Evolutionary conservation across 2,888 invertebrate genomes (phyloP).

Genomic region (Osedax fenrisi): DNA sequence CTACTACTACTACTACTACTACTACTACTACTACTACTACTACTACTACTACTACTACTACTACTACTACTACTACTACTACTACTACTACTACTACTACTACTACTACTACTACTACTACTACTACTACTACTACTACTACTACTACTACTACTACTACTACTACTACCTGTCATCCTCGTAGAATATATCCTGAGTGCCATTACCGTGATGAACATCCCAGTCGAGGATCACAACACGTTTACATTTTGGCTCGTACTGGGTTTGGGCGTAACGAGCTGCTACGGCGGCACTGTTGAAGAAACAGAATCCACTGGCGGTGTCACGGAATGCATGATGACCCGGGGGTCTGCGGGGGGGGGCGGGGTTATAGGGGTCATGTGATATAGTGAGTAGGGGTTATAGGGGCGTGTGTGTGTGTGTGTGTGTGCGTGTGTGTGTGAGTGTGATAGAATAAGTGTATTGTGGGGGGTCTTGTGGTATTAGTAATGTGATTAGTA

Average conservation of each 20-base stretch:
- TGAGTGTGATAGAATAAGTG: not conserved
- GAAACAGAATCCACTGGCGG: slow-evolving; percentile 71
- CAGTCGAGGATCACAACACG: slow-evolving; percentile 74
- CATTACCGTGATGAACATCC: slow-evolving; percentile 93
- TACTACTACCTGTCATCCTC: no score
- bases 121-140: no score
- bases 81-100: no score
- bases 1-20: no score
- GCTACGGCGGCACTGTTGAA: slow-evolving; percentile 77
- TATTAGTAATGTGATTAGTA: no score
- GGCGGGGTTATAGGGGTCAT: not conserved
- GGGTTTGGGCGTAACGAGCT: slow-evolving; percentile 61
- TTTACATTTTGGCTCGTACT: not conserved
- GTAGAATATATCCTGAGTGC: slow-evolving; percentile 57
- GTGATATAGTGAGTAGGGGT: not conserved
- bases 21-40: no score
- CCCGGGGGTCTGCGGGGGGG: slow-evolving; percentile 61
- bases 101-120: no score
- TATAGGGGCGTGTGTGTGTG: slow-evolving; percentile 36
- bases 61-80: no score
- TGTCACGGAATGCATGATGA: slow-evolving; percentile 69
- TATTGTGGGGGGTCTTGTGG: no score
- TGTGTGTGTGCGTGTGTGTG: not conserved
- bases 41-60: no score
- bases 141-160: no score